Evolutionary conservation across 2,888 invertebrate genomes (phyloP), one percentile per base, ranked within the genome.

Genomic region (Polydrusus pterygomalis): DNA sequence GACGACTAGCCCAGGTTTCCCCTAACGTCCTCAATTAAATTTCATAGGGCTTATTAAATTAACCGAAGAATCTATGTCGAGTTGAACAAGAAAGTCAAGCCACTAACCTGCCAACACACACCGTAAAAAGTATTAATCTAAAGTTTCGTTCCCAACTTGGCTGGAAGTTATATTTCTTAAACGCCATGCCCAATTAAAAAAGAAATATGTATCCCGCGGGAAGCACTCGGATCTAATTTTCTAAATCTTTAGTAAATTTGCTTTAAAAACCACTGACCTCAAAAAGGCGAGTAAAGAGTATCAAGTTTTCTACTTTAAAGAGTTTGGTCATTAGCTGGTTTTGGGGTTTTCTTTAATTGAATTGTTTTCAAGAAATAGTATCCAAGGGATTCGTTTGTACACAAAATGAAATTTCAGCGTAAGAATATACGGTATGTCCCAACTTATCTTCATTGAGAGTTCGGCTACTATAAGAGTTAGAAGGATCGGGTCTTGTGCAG

Each of bases 231-330:
- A 25, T 72, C 71, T 65, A 64, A 72, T 72, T 72, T 72, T 51
- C 71, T 30, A 18, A 43, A 72, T 64, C 65, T 65, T 64, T 30
- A 56, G 65, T 56, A 54, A 43, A 64, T 72, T 64, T 54, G 25
- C 20, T 72, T 64, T 65, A 65, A 72, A 58, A 72, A 72, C 49
- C 54, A 56, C 64, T 72, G 65, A 72, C 71, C 71, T 72, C 65
- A 25, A 64, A 64, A 56, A n/a, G 62, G 17, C 17, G 9, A 15
- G 17, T 47, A 47, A 67, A 54, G 34, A 30, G 65, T 30, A 13
- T 18, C 17, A 51, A 58, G 20, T 54, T 54, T 47, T 45, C 2
- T 45, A 13, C 45, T 25, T 25, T 25, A 25, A 43, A 43, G 43
- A 43, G 43, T 43, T 43, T 13, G 43, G n/a, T 43, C 43, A 43